Evolutionary conservation across 2,113 vertebrate species (phyloP).

Genomic region (Chunga burmeisteri): DNA sequence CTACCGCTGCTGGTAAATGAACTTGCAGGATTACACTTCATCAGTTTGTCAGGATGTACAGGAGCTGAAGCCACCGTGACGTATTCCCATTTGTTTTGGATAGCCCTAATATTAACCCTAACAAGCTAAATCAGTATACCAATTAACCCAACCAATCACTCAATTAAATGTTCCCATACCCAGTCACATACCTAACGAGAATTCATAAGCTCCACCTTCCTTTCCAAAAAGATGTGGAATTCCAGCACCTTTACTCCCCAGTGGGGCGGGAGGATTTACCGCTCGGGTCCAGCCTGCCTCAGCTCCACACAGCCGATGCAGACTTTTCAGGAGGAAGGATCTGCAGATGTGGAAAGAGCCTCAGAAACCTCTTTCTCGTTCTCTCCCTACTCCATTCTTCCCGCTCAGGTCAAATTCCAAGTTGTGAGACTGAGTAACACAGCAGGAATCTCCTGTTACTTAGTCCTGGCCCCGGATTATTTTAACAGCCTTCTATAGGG

Average conservation of each 20-base stretch:
- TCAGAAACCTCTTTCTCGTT: background rate
- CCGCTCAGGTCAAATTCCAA: background rate
- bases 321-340: background rate
- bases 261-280: background rate
- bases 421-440: background rate
- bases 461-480: background rate
- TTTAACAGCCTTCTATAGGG: background rate
- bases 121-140: background rate
- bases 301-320: fast-evolving
- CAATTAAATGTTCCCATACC: background rate
- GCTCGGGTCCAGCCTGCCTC: background rate
- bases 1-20: background rate
- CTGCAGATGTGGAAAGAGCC: background rate
- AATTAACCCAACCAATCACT: background rate
- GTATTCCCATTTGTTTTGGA: background rate
- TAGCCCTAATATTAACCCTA: background rate
- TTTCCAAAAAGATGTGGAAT: background rate
- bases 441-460: background rate
- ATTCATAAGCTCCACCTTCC: background rate
- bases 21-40: background rate
- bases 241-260: background rate
- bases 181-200: background rate
- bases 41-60: fast-evolving
- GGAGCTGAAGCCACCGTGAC: background rate
- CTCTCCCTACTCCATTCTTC: background rate